Base-by-base conservation (phyloP, 2,113 vertebrate genomes). In the Taurulus bubalis region DNA sequence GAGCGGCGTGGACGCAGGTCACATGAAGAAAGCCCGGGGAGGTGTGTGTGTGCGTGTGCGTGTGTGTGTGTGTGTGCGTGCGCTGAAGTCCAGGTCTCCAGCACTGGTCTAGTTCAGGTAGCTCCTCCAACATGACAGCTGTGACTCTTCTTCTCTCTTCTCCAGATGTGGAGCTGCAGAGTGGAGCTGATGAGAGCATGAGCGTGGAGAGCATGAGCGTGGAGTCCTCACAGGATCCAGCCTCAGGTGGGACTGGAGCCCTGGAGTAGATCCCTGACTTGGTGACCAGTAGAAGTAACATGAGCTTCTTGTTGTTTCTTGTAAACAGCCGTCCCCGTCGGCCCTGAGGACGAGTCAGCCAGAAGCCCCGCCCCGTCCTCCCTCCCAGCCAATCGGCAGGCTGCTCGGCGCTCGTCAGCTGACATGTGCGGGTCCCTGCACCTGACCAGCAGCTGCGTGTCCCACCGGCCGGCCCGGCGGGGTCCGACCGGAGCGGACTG, bases 341-440 rank as follows among this genome's bases (percentile, higher is more conserved):
- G 95, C 89, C 94, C 83, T 40, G 38, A 0, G 2, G 11, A 53
- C 1, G 70, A 89, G 84, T 87, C 8, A 1, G 75, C 85, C 67
- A 84, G 82, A 0, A 86, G 74, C 36, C 18, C 81, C 69, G 56
- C 80, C 0, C 76, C 90, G 0, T 62, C 86, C 1, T 2, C 77
- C 58, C 71, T 30, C 7, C 40, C 47, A 24, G 65, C 71, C 62
- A 63, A 67, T 56, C 86, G 60, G 30, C 82, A 51, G 6, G 32
- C 24, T 1, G 22, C 34, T 8, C 76, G 9, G 59, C 71, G 81
- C 2, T 24, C 76, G 0, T 83, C 88, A 1, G 76, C 93, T 0
- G 96, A 97, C 16, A 95, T 96, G 95, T 99, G 98, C 1, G 98
- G 98, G 0, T 96, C 98, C 0, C 95, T 99, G 6, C 98, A 99